Conservation (phyloP, 2,113 vertebrate species). For the Rhinopomastus cyanomelas region DNA sequence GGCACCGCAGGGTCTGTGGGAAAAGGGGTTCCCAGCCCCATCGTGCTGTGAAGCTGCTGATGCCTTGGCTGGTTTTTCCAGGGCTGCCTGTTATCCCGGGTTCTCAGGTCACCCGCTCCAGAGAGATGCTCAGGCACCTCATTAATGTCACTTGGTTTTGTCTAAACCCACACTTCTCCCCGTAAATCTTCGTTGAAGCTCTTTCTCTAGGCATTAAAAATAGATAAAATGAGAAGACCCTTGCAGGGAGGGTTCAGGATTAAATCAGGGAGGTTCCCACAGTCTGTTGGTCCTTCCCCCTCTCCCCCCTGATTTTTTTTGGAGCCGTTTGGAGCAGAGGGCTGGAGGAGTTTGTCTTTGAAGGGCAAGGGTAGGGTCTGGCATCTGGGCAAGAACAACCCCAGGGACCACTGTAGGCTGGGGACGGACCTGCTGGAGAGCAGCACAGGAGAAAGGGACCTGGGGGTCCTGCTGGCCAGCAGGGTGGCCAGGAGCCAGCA, state of each 20-base stretch:
- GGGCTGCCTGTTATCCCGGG: background rate
- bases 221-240: background rate
- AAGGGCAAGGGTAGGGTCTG: background rate
- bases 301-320: background rate
- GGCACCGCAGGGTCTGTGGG: background rate
- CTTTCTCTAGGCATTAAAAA: background rate
- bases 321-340: background rate
- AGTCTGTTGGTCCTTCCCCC: background rate
- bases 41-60: background rate
- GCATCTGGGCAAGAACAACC: too few species aligned
- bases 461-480: too few species aligned
- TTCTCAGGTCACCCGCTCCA: slow-evolving; percentile 7
- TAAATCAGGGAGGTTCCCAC: background rate
- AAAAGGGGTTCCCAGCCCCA: background rate
- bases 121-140: background rate
- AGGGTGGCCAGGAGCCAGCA: too few species aligned
- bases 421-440: too few species aligned
- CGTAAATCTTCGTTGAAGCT: background rate
- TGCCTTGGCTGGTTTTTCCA: background rate
- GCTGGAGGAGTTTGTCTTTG: slow-evolving; percentile 50
- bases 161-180: background rate
- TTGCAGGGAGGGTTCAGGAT: background rate
- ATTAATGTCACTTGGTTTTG: background rate
- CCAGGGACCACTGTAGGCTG: too few species aligned
- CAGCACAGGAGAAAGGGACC: too few species aligned